Conservation (phyloP, 2,888 invertebrate species). For the Tillus elongatus region DNA sequence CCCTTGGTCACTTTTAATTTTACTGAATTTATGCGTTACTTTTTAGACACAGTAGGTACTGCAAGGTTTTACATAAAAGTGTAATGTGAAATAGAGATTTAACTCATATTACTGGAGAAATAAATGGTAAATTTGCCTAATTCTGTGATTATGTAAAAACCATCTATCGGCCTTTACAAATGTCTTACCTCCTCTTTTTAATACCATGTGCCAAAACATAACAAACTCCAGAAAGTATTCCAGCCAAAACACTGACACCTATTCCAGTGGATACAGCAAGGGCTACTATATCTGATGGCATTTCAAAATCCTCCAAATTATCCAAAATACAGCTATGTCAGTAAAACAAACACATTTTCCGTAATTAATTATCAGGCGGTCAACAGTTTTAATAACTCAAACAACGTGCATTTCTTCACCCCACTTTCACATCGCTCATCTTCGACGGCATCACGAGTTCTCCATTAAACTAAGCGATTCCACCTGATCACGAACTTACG, state of each 20-base stretch:
- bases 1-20: no score
- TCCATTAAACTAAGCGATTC: constrained; percentile 7
- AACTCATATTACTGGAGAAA: no score
- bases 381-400: constrained; percentile 6
- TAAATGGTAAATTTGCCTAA: no score
- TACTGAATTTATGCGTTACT: no score
- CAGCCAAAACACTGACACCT: constrained; percentile 57
- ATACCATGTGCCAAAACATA: constrained; percentile 52
- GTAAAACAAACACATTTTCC: constrained; percentile 3
- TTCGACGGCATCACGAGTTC: constrained; percentile 2
- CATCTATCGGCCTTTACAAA: no score
- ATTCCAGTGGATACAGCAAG: constrained; percentile 50
- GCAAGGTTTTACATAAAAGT: no score
- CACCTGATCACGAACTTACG: constrained; percentile 5
- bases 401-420: no score
- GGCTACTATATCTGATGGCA: constrained; percentile 49
- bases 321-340: neutral
- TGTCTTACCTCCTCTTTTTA: no score
- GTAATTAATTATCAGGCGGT: constrained; percentile 6
- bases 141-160: no score
- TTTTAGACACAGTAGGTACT: no score
- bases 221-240: constrained; percentile 59
- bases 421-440: constrained; percentile 10
- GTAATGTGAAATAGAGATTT: no score
- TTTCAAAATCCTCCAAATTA: constrained; percentile 28